Evolutionary conservation across 1,140 invertebrate species (phyloP).

Genomic region (Globodera ellingtonae): DNA sequence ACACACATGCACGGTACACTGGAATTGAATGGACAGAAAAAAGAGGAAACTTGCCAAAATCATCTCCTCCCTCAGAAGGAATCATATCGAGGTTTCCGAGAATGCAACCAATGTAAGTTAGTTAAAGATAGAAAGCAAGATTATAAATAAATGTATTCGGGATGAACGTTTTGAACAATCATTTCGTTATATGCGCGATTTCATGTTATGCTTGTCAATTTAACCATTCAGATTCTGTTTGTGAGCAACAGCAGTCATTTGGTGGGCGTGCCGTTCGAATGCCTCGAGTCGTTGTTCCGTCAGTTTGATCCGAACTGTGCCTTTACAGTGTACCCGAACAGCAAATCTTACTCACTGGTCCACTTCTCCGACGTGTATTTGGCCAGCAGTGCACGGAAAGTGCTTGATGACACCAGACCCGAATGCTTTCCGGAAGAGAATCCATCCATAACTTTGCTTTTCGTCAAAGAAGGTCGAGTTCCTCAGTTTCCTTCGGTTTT

Average conservation of each 20-base stretch:
- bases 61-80: not conserved
- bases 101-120: slow-evolving; percentile 18
- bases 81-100: not conserved
- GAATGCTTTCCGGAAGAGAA: slow-evolving; percentile 13
- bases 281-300: slow-evolving; percentile 29
- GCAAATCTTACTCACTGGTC: slow-evolving; percentile 34
- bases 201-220: not conserved
- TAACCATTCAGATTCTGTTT: slow-evolving; percentile 15
- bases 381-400: not conserved
- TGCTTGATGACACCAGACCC: slow-evolving; percentile 23
- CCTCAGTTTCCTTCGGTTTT: slow-evolving; percentile 4
- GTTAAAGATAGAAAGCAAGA: too few species aligned
- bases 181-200: not conserved
- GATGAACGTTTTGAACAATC: not conserved
- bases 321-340: slow-evolving; percentile 29
- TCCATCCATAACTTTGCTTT: slow-evolving; percentile 13
- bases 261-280: slow-evolving; percentile 25
- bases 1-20: too few species aligned
- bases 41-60: not conserved
- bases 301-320: slow-evolving; percentile 24
- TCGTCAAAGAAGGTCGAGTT: slow-evolving; percentile 11
- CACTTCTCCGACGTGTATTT: slow-evolving; percentile 30
- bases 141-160: too few species aligned
- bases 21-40: not conserved
- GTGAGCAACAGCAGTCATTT: slow-evolving; percentile 34